Evolutionary conservation across 2,797 vertebrate genomes (phyloP).

Genomic region (Aulostomus chinensis): DNA sequence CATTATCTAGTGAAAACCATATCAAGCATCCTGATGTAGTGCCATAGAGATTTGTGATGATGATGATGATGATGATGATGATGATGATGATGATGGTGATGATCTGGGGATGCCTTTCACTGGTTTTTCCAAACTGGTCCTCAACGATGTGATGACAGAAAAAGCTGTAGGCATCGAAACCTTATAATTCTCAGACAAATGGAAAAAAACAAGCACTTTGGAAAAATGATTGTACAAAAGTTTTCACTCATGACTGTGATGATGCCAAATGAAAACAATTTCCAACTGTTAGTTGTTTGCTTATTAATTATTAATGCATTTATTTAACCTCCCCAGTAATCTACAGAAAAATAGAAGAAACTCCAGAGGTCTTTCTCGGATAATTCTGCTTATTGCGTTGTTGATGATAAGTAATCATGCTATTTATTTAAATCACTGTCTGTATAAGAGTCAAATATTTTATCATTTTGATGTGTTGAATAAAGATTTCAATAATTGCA

Average conservation of each 20-base stretch:
- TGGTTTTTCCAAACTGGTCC: constrained; percentile 19
- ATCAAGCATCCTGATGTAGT: constrained; percentile 56
- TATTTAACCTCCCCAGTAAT: constrained; percentile 59
- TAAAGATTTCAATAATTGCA: constrained; percentile 69
- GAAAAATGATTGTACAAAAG: constrained; percentile 76
- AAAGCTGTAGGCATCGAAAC: constrained; percentile 26
- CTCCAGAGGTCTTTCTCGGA: constrained; percentile 45
- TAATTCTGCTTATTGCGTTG: constrained; percentile 59
- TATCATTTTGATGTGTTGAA: constrained; percentile 72
- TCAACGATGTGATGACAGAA: constrained; percentile 9
- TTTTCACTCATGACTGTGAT: constrained; percentile 70
- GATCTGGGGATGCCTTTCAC: constrained; percentile 28
- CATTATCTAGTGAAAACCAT: constrained; percentile 22
- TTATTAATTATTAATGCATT: constrained; percentile 64
- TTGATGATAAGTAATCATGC: constrained; percentile 58
- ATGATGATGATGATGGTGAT: constrained; percentile 5
- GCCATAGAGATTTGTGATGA: constrained; percentile 66
- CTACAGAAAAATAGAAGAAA: constrained; percentile 33
- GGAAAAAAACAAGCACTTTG: constrained; percentile 69
- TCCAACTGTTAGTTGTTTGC: constrained; percentile 58
- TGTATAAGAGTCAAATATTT: constrained; percentile 72
- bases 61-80: too few species aligned
- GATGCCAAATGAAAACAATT: constrained; percentile 74
- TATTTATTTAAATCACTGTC: constrained; percentile 74
- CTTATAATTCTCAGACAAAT: constrained; percentile 1